Evolutionary conservation across 2,888 invertebrate genomes (phyloP).

Genomic region (Flexamia atlantica): DNA sequence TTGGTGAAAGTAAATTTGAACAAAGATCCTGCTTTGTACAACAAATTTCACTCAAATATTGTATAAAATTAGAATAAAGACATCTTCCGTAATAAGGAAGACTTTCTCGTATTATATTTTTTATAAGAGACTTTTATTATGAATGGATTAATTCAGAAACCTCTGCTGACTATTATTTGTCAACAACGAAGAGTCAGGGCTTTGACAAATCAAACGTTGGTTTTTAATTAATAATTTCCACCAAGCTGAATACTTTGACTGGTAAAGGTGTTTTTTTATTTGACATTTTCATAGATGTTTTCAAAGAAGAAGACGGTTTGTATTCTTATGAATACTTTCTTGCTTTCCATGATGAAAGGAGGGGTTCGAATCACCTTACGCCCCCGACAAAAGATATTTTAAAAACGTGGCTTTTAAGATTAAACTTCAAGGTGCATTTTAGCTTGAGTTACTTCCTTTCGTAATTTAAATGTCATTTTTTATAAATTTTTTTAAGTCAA

Average conservation of each 20-base stretch:
- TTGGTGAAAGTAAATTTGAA: no score
- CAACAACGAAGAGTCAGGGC: not conserved
- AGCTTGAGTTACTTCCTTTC: not conserved
- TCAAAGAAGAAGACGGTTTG: slow-evolving; percentile 10
- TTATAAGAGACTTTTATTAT: not conserved
- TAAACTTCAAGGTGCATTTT: not conserved
- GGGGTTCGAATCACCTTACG: slow-evolving; percentile 20
- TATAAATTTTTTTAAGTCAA: no score
- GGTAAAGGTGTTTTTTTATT: not conserved
- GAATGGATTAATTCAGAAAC: not conserved
- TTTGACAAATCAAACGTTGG: slow-evolving; percentile 37
- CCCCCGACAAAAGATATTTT: slow-evolving; percentile 5
- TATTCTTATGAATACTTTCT: slow-evolving; percentile 32
- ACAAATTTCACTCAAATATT: no score
- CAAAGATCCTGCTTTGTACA: no score
- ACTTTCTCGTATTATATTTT: no score
- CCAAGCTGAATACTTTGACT: slow-evolving; percentile 33
- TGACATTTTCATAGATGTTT: not conserved
- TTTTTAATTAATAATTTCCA: slow-evolving; percentile 41
- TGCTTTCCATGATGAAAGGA: slow-evolving; percentile 18
- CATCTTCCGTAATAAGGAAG: no score
- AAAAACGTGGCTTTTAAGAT: not conserved
- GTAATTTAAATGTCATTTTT: no score
- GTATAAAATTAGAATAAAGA: no score
- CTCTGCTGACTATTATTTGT: not conserved